Conservation (phyloP, 2,113 vertebrate species). For the Acanthochromis polyacanthus region DNA sequence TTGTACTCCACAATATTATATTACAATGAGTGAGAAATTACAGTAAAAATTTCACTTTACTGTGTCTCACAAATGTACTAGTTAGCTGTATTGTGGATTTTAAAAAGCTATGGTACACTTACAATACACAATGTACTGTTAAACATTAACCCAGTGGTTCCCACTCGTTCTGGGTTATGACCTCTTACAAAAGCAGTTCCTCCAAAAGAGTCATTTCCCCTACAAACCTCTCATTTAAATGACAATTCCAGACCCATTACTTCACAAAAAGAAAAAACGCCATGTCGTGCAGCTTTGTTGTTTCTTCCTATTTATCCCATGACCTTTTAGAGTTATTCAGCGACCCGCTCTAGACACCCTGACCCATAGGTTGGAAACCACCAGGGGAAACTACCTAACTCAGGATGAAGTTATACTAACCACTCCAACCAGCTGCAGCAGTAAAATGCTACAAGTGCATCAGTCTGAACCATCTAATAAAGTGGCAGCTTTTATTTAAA, state of each 20-base stretch:
- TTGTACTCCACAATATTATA: no score
- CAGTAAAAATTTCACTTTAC: no score
- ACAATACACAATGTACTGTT: background rate
- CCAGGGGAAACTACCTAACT: background rate
- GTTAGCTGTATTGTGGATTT: background rate
- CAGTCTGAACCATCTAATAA: no score
- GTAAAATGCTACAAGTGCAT: no score
- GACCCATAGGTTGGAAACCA: background rate
- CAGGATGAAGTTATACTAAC: no score
- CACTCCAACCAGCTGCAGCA: no score
- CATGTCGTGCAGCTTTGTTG: background rate
- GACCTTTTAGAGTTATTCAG: background rate
- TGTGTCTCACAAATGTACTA: no score
- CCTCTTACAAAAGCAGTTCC: conserved; percentile 8
- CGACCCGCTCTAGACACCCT: background rate
- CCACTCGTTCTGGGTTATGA: background rate
- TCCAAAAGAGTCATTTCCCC: conserved; percentile 12
- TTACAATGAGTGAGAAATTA: no score
- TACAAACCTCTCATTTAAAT: conserved; percentile 25
- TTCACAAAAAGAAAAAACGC: background rate
- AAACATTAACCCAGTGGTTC: conserved; percentile 9
- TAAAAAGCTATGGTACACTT: background rate
- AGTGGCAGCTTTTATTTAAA: background rate
- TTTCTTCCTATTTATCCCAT: background rate
- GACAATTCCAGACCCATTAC: background rate